Conservation (phyloP, 2,113 vertebrate genomes). For the Glaucomys volans region DNA sequence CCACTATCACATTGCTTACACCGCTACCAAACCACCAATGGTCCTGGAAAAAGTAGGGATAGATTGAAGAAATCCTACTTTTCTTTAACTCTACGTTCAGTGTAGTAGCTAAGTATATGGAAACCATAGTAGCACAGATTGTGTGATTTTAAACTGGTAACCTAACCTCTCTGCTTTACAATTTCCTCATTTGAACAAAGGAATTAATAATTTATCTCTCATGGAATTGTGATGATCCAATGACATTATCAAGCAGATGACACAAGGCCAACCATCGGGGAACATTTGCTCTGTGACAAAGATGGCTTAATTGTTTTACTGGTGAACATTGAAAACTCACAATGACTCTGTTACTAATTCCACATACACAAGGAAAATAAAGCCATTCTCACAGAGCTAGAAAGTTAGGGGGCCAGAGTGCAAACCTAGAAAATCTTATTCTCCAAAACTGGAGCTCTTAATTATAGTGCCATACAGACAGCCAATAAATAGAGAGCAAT, state of each 20-base stretch:
- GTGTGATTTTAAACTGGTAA: neutral
- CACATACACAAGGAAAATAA: neutral
- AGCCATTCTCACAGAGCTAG: neutral
- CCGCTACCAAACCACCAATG: accelerated
- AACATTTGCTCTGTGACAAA: conserved; percentile 27
- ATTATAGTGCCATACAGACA: neutral
- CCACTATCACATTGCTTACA: neutral
- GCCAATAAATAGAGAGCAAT: neutral
- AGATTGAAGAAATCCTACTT: neutral
- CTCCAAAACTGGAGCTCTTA: neutral
- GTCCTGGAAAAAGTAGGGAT: neutral
- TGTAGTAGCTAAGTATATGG: neutral
- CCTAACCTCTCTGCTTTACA: neutral
- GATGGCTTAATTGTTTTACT: neutral
- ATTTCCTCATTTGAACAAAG: neutral
- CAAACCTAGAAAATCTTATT: neutral
- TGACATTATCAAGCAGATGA: neutral
- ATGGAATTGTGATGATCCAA: neutral
- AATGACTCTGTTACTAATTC: neutral
- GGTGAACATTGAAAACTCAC: neutral
- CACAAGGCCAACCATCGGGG: neutral
- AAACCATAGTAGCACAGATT: neutral
- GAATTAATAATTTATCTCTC: neutral
- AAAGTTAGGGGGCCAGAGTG: neutral
- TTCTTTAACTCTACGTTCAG: neutral